Conservation (phyloP, 1,140 invertebrate genomes). For the Cheumatopsyche charites region DNA sequence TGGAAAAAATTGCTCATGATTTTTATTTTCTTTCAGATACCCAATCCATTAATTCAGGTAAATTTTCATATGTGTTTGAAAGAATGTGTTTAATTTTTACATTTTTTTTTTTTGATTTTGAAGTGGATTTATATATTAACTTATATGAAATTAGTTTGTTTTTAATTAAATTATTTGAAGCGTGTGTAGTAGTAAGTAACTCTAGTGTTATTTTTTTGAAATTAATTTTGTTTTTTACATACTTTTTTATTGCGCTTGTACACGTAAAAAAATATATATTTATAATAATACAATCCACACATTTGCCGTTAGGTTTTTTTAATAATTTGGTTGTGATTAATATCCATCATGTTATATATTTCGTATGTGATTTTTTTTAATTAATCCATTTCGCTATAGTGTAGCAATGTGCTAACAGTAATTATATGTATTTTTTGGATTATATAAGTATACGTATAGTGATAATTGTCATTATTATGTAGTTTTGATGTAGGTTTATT, state of each 20-base stretch:
- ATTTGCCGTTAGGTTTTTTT: slow-evolving; percentile 2
- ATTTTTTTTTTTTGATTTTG: slow-evolving; percentile 4
- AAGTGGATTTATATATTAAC: slow-evolving; percentile 4
- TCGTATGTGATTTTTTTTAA: not conserved
- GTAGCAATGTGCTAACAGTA: slow-evolving; percentile 10
- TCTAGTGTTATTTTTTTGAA: not conserved
- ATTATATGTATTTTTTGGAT: no score
- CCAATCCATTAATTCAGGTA: slow-evolving; percentile 38
- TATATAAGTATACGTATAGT: no score
- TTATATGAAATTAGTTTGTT: slow-evolving; percentile 1
- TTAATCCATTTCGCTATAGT: not conserved
- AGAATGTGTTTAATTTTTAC: slow-evolving; percentile 8
- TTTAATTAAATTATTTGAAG: not conserved
- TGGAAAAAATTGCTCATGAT: slow-evolving; percentile 5
- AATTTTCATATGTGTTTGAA: slow-evolving; percentile 24
- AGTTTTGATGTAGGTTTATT: no score
- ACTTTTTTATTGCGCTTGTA: not conserved
- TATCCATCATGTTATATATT: not conserved
- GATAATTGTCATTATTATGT: no score
- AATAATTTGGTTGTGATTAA: not conserved
- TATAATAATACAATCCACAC: slow-evolving; percentile 3
- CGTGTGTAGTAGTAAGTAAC: slow-evolving; percentile 21
- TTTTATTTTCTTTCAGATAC: slow-evolving; percentile 40
- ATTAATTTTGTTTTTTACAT: slow-evolving; percentile 10
- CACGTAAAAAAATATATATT: not conserved